phyloP scores from a whole-genome alignment of 2,797 vertebrate genomes.

The Amblyopsis hoosieri region DNA sequence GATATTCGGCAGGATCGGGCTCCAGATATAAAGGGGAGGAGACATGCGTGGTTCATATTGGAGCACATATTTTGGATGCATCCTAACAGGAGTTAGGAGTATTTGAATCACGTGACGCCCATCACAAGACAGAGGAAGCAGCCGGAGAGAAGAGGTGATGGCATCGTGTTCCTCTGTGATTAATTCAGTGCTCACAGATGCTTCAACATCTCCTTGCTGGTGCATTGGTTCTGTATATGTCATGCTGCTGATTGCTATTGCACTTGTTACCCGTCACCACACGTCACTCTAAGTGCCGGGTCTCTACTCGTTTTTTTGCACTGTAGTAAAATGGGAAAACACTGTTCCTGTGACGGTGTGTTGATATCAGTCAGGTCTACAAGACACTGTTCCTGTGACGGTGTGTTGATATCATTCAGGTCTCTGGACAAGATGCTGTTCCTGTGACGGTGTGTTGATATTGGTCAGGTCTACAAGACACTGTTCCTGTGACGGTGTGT shows the following conservation, averaged over 20 bases:
- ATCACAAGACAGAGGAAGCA: conserved; percentile 12
- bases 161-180: conserved; percentile 53
- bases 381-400: no score
- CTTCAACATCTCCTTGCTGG: conserved; percentile 55
- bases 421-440: no score
- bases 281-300: conserved; percentile 10
- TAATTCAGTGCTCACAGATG: conserved; percentile 61
- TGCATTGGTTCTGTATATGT: conserved; percentile 70
- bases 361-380: conserved; percentile 1
- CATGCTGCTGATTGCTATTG: conserved; percentile 51
- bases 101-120: no score
- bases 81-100: not conserved
- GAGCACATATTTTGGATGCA: not conserved
- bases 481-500: no score
- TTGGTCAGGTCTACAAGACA: no score
- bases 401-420: no score
- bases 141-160: conserved; percentile 36
- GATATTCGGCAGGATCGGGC: conserved; percentile 11
- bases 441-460: no score
- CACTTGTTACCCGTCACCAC: conserved; percentile 37
- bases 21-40: conserved; percentile 10
- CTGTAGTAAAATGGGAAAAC: conserved; percentile 2
- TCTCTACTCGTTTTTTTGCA: not conserved
- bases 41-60: conserved; percentile 39
- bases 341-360: conserved; percentile 1